Base-by-base conservation (phyloP, 2,797 vertebrate species). In the Melanotaenia pygmaea region DNA sequence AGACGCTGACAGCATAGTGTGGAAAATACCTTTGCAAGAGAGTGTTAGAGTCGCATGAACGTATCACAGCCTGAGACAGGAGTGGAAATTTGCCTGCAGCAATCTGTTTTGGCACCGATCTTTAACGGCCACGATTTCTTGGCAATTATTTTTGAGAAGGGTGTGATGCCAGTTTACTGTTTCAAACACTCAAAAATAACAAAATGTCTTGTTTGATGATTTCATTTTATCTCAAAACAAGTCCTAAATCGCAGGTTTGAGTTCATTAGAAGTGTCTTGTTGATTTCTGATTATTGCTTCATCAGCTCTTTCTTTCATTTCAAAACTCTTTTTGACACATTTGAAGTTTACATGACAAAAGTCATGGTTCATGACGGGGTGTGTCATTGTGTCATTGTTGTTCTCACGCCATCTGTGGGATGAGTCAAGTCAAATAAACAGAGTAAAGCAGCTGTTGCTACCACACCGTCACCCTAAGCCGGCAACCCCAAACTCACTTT, bases 401-500 rank as follows among this genome's bases (percentile, higher is more conserved):
- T 80, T 73, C 57, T 80, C 77, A 81, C 1, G 10, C 20, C 51
- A 58, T 67, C 61, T 59, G 57, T 50, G 56, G 8, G 69, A 59
- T 81, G 87, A 91, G 63, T 89, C 79, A 86, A 12, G 43, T 59
- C 68, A 43, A 4, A 68, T 56, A 34, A 72, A 60, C 74, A 77
- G 26, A 68, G 59, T 24, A 32, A 64, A 67, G 71, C 53, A 74
- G 50, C 67, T 28, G 79, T 79, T 90, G 24, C 85, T 72, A 78
- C 79, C 65, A 73, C 18, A 86, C 84, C 58, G 50, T 59, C 77
- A 78, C 69, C 80, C 67, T 64, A 68, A 72, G 8, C 1, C 11
- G 47, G 16, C 3, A 3, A 56, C 22, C 4, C 11, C 1, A 54
- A 77, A 47, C 65, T 64, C 43, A 8, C 62, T 61, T 67, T 59